A percentile compares a stretch with the other conserved stretches of the same genome.
phyloP scores from a whole-genome alignment of 2,797 vertebrate genomes.

The Spheniscus humboldti region DNA sequence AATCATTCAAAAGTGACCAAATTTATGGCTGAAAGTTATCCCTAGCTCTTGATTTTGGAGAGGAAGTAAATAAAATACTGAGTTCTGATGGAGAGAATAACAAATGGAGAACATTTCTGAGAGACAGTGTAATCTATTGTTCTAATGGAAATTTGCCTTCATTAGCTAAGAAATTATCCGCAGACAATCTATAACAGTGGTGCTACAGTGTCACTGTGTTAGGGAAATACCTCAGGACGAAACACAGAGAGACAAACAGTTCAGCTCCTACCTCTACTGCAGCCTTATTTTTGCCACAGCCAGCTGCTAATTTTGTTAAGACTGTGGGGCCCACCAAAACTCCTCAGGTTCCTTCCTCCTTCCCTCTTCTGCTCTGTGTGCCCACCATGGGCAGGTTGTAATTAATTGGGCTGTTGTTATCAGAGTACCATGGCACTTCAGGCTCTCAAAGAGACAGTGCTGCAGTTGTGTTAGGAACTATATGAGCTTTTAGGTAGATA shows the following conservation, averaged over 20 bases:
- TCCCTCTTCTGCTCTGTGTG: neutral
- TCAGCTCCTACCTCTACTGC: neutral
- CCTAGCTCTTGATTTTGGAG: neutral
- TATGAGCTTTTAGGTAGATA: neutral
- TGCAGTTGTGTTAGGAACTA: neutral
- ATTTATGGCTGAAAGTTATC: neutral
- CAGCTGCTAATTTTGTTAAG: neutral
- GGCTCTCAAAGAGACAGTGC: neutral
- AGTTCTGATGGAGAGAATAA: neutral
- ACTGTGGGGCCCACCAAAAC: neutral
- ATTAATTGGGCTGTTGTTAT: neutral
- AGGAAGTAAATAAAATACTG: neutral
- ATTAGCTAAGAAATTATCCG: neutral
- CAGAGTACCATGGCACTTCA: neutral
- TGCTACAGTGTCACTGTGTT: neutral
- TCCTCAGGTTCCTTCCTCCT: neutral
- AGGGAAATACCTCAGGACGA: neutral
- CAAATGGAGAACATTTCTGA: neutral
- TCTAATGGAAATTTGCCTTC: neutral
- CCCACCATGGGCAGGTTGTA: fast-evolving
- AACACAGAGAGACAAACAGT: neutral
- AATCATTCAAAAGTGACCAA: neutral
- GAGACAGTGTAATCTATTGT: neutral
- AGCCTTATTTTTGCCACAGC: neutral
- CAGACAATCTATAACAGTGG: neutral